phyloP scores from a whole-genome alignment of 2,888 invertebrate genomes.

The Trachelus iudaicus region DNA sequence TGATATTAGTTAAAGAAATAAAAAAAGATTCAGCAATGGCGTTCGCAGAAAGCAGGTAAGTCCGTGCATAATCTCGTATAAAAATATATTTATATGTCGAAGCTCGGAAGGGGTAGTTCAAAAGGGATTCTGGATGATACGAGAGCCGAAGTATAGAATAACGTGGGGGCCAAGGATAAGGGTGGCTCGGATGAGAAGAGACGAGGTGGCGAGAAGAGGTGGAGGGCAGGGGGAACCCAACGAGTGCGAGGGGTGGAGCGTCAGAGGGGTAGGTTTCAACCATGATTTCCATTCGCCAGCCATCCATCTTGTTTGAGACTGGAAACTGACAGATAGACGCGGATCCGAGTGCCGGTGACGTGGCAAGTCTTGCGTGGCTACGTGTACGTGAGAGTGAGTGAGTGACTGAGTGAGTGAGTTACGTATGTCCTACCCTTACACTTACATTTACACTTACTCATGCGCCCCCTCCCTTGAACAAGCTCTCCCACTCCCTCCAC shows the following conservation, averaged over 20 bases:
- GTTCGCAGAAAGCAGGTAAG: neutral
- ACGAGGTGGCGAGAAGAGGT: conserved; percentile 19
- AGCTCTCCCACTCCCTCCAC: neutral
- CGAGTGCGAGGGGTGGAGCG: conserved; percentile 18
- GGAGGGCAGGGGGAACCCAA: conserved; percentile 20
- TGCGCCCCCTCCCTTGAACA: neutral
- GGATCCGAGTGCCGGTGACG: conserved; percentile 65
- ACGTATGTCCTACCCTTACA: conserved; percentile 13
- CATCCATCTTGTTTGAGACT: conserved; percentile 74
- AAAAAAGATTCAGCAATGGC: neutral
- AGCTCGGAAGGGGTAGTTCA: conserved; percentile 33
- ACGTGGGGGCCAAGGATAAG: conserved; percentile 42
- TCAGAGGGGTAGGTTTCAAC: conserved; percentile 59
- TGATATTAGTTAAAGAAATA: neutral
- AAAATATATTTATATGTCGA: conserved; percentile 40
- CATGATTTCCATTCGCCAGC: conserved; percentile 74
- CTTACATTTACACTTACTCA: neutral
- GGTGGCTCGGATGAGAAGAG: conserved; percentile 37
- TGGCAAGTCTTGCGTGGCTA: conserved; percentile 63
- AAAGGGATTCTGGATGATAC: conserved; percentile 28
- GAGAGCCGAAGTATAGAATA: conserved; percentile 45
- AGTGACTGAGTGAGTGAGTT: conserved; percentile 14
- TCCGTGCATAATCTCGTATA: neutral
- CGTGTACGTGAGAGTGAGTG: conserved; percentile 33
- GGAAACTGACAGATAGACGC: conserved; percentile 67